These are phyloP conservation scores for Holotrichia oblita DNA, from an alignment of 1,140 invertebrate species.

Conservation along the genomic window DNA sequence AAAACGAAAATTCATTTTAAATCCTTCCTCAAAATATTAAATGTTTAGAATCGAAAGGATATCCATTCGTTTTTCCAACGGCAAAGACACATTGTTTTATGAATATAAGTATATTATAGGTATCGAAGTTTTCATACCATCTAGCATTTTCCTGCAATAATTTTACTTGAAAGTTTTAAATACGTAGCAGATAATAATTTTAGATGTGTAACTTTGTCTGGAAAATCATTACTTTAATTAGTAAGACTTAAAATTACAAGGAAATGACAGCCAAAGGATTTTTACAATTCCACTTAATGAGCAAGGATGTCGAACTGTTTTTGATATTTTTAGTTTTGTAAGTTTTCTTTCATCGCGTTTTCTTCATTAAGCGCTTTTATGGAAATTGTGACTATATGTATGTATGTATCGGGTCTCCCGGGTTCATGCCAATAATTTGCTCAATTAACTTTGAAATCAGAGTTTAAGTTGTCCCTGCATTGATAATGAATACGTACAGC, in stretches of 20 bases:
- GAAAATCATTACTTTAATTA: background rate
- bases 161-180: too few relatives aligned
- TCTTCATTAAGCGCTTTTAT: background rate
- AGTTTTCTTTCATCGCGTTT: background rate
- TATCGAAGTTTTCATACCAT: too few relatives aligned
- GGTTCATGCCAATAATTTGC: background rate
- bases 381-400: background rate
- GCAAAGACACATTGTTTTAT: too few relatives aligned
- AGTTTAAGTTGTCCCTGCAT: background rate
- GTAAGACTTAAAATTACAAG: background rate
- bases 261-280: background rate
- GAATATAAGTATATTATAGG: too few relatives aligned
- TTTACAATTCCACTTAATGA: background rate
- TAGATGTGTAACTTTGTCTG: too few relatives aligned
- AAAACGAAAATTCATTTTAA: too few relatives aligned
- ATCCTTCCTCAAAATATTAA: too few relatives aligned
- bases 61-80: too few relatives aligned
- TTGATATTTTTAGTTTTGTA: background rate
- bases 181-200: too few relatives aligned
- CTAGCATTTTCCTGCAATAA: too few relatives aligned
- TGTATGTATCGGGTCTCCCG: background rate
- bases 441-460: constrained; percentile 28
- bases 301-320: background rate
- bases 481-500: background rate
- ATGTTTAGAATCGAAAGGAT: too few relatives aligned